Conservation (phyloP, 2,113 vertebrate species). For the Chloropsis hardwickii region DNA sequence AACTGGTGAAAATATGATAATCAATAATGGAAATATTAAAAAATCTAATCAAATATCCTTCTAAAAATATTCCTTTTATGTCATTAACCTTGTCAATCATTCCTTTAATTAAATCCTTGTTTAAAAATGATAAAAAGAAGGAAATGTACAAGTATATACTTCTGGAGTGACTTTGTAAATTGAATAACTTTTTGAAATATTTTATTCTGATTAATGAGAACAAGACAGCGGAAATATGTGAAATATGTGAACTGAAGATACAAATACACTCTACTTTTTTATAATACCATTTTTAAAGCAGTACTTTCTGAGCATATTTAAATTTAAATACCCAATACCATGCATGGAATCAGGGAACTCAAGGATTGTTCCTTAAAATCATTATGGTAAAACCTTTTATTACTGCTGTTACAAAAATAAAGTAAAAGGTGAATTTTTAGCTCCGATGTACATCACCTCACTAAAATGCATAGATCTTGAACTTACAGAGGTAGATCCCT, state of each 20-base stretch:
- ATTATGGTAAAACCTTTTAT: background rate
- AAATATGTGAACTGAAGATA: background rate
- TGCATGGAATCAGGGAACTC: background rate
- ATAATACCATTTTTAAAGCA: background rate
- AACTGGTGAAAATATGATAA: background rate
- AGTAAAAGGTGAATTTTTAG: background rate
- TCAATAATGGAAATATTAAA: background rate
- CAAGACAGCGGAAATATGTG: background rate
- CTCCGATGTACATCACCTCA: background rate
- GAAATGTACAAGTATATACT: background rate
- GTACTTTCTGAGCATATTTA: background rate
- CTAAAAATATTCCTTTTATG: background rate
- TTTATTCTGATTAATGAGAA: slow-evolving; percentile 26
- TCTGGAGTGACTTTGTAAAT: background rate
- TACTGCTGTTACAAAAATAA: background rate
- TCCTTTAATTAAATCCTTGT: background rate
- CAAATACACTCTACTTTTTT: background rate
- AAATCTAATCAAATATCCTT: background rate
- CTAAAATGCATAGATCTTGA: background rate
- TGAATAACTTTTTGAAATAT: slow-evolving; percentile 8
- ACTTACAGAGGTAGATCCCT: background rate
- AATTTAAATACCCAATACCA: background rate
- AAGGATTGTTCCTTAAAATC: background rate
- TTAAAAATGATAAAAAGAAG: slow-evolving; percentile 9
- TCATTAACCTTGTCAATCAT: background rate